Evolutionary conservation across 2,113 vertebrate species (phyloP).

Genomic region (Spermophilus dauricus): DNA sequence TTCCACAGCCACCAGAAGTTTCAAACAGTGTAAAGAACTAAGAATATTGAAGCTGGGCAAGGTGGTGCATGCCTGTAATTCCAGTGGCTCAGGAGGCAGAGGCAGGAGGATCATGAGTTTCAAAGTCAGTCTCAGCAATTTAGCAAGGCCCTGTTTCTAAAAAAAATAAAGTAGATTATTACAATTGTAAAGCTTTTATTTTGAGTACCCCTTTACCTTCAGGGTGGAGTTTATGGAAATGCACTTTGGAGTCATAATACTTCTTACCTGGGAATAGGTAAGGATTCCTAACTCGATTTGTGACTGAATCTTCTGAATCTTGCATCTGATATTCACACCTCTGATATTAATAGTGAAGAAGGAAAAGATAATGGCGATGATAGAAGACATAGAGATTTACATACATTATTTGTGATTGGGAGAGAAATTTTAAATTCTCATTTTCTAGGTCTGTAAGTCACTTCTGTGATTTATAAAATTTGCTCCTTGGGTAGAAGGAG

Average conservation of each 20-base stretch:
- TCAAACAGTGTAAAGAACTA: slow-evolving; percentile 59
- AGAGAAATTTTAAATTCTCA: background rate
- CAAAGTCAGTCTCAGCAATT: too few relatives aligned
- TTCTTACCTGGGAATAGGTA: background rate
- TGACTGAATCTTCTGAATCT: background rate
- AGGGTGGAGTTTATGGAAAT: background rate
- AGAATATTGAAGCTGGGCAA: too few relatives aligned
- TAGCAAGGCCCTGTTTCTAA: too few relatives aligned
- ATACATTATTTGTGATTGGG: background rate
- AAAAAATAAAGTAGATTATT: background rate
- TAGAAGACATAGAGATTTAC: background rate
- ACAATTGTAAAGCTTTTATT: background rate
- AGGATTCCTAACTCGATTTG: background rate
- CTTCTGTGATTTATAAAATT: background rate
- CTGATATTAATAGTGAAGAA: background rate
- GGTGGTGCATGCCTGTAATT: too few relatives aligned
- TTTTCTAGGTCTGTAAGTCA: background rate
- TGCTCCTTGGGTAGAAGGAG: background rate
- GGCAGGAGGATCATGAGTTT: too few relatives aligned
- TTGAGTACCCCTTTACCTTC: background rate
- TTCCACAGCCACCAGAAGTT: slow-evolving; percentile 76
- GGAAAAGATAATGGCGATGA: background rate
- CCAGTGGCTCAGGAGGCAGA: too few relatives aligned
- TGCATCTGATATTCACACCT: background rate
- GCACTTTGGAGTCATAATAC: background rate